Evolutionary conservation across 2,888 invertebrate species (phyloP), one percentile per base, ranked within the genome.

Genomic region (Sinopyrophorus schimmeli): DNA sequence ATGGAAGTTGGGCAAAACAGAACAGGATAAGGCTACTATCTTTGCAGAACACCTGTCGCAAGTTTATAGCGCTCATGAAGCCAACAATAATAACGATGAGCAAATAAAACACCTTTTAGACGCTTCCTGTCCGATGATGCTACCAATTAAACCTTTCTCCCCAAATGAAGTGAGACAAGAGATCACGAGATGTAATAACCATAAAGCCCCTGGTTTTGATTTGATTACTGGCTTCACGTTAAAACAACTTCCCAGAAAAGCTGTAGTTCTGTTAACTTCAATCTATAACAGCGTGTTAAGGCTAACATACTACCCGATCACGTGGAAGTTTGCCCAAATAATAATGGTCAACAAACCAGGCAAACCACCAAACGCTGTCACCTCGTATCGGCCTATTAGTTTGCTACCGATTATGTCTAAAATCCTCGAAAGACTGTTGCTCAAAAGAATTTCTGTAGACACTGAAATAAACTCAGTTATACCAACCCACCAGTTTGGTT

Each of bases 1-100:
- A 40, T 15, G 35, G 41, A 11, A 27, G 32, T n/a, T 51, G 51
- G 31, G 40, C 21, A 26, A 32, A 27, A 39, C 37, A 6, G 44
- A 31, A 15, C 32, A 24, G 14, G 37, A 37, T 15, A 26, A 23
- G 16, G 37, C 37, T 6, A 37, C 23, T 7, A 17, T 1, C 12
- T 26, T 21, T 2, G 21, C 5, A 21, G 2, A 21, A 21, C 5
- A 21, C 3, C 5, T 21, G 5, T 21, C 5, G 9, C 5, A 9
- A 21, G 5, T 5, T 2, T 21, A 3, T 21, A 21, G 21, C 9
- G 21, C 5, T n/a, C 21, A 2, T 5, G 21, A 21, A 5, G 3
- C 5, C 18, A 18, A 18, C 21, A 21, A 21, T 9, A 21, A 21
- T 5, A 21, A 21, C 5, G 3, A 5, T 9, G 21, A 21, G 7